Evolutionary conservation across 2,113 vertebrate genomes (phyloP), one percentile per base, ranked within the genome.

Genomic region (Drymodes brunneopygia): DNA sequence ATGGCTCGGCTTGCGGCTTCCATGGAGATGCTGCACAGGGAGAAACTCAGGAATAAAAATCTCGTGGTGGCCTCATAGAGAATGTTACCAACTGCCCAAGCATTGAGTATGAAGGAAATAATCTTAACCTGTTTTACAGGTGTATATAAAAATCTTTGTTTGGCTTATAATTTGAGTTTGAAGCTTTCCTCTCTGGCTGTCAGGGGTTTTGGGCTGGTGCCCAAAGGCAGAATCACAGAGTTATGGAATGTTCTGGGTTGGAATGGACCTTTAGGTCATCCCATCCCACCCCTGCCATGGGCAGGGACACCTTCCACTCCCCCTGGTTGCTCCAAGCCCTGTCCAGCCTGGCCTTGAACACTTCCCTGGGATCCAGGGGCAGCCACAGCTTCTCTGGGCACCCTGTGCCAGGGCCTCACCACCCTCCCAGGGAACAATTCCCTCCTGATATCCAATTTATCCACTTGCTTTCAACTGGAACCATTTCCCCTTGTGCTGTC

Each of bases 301-400:
- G 2, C 45, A 47, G 53, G 11, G 54, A 35, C 62, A 35, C 0
- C 4, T 90, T 0, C 17, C 31, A 48, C 29, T 0, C 0, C 11
- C 29, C n/a, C 62, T 54, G 29, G 62, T 0, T 35, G n/a, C 25
- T 82, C 47, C 27, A 9, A 81, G 4, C 10, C 18, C 10, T 0
- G 0, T 33, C 51, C 40, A 61, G 0, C 54, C 18, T 27, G n/a
- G 21, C 8, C 31, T 31, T 3, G 48, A 21, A 0, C 35, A 27
- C 25, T 48, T 0, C 70, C 62, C 62, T 75, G 47, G 40, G 29
- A 75, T 75, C 51, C 61, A 66, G 47, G 29, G 17, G 4, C 45
- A 67, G 14, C 20, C 78, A 1, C 45, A 82, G 38, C 78, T 82
- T 0, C 69, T 67, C 53, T 89, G 60, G 15, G 4, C 42, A 50